phyloP scores from a whole-genome alignment of 2,888 invertebrate species.

The Polyploca ridens region DNA sequence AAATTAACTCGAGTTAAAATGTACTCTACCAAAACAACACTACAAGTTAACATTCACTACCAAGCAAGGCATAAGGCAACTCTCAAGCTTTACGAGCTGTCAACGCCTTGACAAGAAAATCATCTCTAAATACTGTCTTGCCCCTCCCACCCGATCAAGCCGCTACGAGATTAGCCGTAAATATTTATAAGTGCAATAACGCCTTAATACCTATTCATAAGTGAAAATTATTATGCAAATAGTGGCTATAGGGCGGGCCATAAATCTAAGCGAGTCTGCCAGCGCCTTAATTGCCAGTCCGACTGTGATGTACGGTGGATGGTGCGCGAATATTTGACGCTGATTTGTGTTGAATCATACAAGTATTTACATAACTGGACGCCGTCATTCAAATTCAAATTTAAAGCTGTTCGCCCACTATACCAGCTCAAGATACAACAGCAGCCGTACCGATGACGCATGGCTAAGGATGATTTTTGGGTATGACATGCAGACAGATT shows the following conservation, averaged over 20 bases:
- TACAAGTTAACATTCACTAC: slow-evolving; percentile 37
- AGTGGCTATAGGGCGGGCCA: slow-evolving; percentile 71
- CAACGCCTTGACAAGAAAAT: slow-evolving; percentile 70
- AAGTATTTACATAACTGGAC: slow-evolving; percentile 47
- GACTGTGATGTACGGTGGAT: slow-evolving; percentile 14
- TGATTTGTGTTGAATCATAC: slow-evolving; percentile 49
- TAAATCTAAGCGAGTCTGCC: slow-evolving; percentile 63
- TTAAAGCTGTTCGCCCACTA: slow-evolving; percentile 16
- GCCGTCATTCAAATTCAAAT: slow-evolving; percentile 29
- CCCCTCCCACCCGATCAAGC: slow-evolving; percentile 60
- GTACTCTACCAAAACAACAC: not conserved
- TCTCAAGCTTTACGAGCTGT: slow-evolving; percentile 58
- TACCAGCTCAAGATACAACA: not conserved
- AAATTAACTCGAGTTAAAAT: not conserved
- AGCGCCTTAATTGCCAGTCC: slow-evolving; percentile 65
- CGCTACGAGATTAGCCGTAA: slow-evolving; percentile 60
- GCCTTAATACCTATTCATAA: slow-evolving; percentile 83
- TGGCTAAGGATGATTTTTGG: slow-evolving; percentile 22
- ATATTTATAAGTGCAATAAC: slow-evolving; percentile 82
- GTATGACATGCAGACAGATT: not conserved
- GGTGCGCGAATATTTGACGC: slow-evolving; percentile 42
- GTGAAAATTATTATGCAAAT: slow-evolving; percentile 84
- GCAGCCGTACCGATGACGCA: slow-evolving; percentile 18
- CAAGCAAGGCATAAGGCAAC: slow-evolving; percentile 42
- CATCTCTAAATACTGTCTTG: slow-evolving; percentile 49